phyloP scores from a whole-genome alignment of 2,888 invertebrate species.

The Plagodis dolabraria region DNA sequence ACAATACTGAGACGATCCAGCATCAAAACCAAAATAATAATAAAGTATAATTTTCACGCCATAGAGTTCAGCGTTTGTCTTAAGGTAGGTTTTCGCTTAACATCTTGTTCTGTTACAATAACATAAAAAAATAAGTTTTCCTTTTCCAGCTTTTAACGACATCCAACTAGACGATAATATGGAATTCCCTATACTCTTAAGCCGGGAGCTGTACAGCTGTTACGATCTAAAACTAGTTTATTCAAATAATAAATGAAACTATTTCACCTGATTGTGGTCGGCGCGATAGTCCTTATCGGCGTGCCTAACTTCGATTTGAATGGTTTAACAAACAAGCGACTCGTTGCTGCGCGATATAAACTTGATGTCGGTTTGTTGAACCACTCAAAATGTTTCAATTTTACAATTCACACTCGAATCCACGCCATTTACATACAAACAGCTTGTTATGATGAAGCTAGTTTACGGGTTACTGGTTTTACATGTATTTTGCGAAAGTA shows the following conservation, averaged over 20 bases:
- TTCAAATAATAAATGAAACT: constrained; percentile 3
- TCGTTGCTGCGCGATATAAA: constrained; percentile 33
- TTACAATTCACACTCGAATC: constrained; percentile 38
- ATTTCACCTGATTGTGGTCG: constrained; percentile 14
- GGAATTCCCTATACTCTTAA: too few relatives aligned
- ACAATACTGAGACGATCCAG: too few relatives aligned
- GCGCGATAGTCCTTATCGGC: constrained; percentile 53
- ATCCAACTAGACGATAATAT: too few relatives aligned
- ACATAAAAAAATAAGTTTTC: too few relatives aligned
- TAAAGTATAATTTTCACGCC: too few relatives aligned
- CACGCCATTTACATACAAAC: constrained; percentile 32
- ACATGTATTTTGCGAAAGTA: not conserved
- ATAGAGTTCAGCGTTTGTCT: too few relatives aligned
- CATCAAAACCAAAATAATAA: too few relatives aligned
- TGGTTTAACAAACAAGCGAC: constrained; percentile 47
- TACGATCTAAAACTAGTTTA: not conserved
- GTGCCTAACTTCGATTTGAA: constrained; percentile 59
- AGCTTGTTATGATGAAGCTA: constrained; percentile 4
- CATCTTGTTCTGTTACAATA: too few relatives aligned
- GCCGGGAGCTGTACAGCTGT: too few relatives aligned
- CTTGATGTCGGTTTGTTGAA: constrained; percentile 39
- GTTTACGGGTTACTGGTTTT: constrained; percentile 1
- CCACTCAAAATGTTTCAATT: constrained; percentile 47
- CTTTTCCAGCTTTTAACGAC: too few relatives aligned
- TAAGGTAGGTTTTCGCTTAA: too few relatives aligned